Base-by-base conservation (phyloP, 1,140 invertebrate species). In the Wiebesia pumilae region DNA sequence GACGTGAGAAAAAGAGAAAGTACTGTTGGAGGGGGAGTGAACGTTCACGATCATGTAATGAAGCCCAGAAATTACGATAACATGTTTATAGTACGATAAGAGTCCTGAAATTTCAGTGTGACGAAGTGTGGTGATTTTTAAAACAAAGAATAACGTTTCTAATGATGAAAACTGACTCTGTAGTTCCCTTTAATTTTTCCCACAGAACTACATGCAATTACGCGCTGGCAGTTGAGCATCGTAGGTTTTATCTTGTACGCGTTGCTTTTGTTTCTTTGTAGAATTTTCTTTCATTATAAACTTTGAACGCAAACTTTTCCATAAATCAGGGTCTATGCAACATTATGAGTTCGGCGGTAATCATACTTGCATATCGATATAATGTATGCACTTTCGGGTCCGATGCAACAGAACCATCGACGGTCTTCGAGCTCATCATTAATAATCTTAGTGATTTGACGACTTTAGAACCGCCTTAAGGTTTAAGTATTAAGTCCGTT, bases 111-210 rank as follows among this genome's bases (percentile, higher is more conserved):
- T n/a, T 75, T 38, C 7, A 40, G 40, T n/a, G 21, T 24, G 21
- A 75, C 24, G 24, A 27, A 43, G 40, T 43, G 3, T 43, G 43
- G 38, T 75, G 38, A 43, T 43, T 43, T 43, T 43, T 4, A 43
- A 75, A 43, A 75, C 71, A 75, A 75, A 75, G 71, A 75, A 75
- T n/a, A 1, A 27, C 27, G 7, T 19, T 19, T 40, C 21, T 75
- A 75, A 75, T 75, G 38, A 38, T 24, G 71, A 38, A 75, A 75
- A 75, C 38, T 75, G 38, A 0, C 71, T 75, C 27, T 10, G 38
- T 27, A 75, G 71, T 24, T 75, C 71, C 40, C 9, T 21, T 27
- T 75, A 40, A 75, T 75, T 75, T 75, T 75, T 75, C 71, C 27
- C 71, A 75, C 71, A 43, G 24, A 75, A 19, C 69, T 71, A 38